Percentiles rank a stretch among this genome's conserved stretches.
Evolutionary conservation across 1,140 invertebrate species (phyloP).

Genomic region (Nymphalis io): DNA sequence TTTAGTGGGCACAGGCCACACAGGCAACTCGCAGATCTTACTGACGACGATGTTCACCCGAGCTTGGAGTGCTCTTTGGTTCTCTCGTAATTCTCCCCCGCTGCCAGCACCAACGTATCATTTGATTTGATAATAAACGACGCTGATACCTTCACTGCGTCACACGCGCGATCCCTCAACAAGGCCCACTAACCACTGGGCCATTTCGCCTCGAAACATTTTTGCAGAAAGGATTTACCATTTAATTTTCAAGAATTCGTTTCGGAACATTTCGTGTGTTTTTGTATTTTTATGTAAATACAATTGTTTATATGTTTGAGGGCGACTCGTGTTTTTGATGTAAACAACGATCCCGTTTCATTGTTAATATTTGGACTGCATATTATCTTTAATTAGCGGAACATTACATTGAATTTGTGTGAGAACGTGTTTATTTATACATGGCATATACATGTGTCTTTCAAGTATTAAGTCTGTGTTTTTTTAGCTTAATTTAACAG

Average conservation of each 20-base stretch:
- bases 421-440: not conserved
- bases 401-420: not conserved
- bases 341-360: constrained; percentile 6
- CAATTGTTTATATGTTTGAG: not conserved
- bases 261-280: constrained; percentile 10
- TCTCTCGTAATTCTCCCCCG: no score
- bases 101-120: no score
- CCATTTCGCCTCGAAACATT: not conserved
- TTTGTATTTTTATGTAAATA: constrained; percentile 25
- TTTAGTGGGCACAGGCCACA: no score
- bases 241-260: not conserved
- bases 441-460: not conserved
- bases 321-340: constrained; percentile 14
- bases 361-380: constrained; percentile 20
- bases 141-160: no score
- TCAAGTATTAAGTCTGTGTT: no score
- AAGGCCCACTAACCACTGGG: not conserved
- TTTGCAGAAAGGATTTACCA: not conserved
- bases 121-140: no score
- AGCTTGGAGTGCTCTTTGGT: no score
- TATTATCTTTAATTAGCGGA: constrained; percentile 13
- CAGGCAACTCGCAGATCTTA: no score
- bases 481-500: not conserved
- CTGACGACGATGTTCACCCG: no score
- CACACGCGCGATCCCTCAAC: no score